Conservation (phyloP, 2,797 vertebrate genomes). For the Leptoclinus maculatus region DNA sequence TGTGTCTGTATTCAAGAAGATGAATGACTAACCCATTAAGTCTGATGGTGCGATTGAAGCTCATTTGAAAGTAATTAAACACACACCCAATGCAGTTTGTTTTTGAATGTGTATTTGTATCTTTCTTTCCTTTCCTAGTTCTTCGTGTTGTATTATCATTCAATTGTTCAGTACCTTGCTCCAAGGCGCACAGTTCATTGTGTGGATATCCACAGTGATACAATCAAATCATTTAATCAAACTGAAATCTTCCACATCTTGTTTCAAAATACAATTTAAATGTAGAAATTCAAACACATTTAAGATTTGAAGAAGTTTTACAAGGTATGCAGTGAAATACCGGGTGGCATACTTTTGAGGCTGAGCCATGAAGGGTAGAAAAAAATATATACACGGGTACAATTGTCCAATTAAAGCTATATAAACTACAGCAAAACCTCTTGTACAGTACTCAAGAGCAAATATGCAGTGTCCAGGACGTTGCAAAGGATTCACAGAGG, state of each 20-base stretch:
- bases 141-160: background rate
- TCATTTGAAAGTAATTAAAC: conserved; percentile 8
- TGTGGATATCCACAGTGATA: background rate
- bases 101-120: background rate
- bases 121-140: background rate
- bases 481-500: background rate
- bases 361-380: background rate
- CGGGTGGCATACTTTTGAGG: background rate
- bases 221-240: background rate
- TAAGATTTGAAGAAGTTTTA: background rate
- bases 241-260: background rate
- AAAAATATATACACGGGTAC: background rate
- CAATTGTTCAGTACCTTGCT: background rate
- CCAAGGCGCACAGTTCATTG: background rate
- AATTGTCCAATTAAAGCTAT: background rate
- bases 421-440: background rate
- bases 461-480: background rate
- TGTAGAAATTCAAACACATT: background rate
- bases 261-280: background rate
- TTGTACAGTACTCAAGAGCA: background rate
- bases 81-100: background rate
- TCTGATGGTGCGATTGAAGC: background rate
- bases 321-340: background rate
- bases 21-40: background rate
- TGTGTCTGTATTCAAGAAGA: conserved; percentile 1